Percentiles rank a stretch among this genome's conserved stretches.
Evolutionary conservation across 1,140 invertebrate species (phyloP).

Genomic region (Rhopalosiphum padi): DNA sequence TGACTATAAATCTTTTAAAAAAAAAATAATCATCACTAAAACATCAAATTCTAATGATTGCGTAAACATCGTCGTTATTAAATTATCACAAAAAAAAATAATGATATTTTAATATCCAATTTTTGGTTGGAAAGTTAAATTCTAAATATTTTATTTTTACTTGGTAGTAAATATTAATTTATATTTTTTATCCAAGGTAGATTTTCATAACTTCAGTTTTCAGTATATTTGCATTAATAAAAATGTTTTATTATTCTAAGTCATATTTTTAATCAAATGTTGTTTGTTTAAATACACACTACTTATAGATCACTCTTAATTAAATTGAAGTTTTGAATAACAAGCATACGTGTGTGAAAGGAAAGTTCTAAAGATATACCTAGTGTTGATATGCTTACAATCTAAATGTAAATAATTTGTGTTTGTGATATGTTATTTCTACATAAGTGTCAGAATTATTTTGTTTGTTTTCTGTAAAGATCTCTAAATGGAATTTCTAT

Average conservation of each 20-base stretch:
- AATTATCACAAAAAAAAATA: background rate
- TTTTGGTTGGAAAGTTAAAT: background rate
- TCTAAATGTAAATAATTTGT: constrained; percentile 35
- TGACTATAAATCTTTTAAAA: background rate
- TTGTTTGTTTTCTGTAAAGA: background rate
- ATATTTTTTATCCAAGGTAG: background rate
- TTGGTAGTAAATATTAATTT: background rate
- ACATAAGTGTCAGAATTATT: background rate
- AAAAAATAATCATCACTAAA: no score
- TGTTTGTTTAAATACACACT: background rate
- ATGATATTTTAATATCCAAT: background rate
- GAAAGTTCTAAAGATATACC: background rate
- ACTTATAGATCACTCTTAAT: no score
- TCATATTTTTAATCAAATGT: background rate
- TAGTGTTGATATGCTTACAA: background rate
- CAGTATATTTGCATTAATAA: background rate
- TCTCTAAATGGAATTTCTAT: background rate
- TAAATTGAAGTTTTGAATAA: background rate
- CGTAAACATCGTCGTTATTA: background rate
- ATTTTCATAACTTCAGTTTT: background rate
- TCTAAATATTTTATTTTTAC: background rate
- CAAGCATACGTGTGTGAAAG: background rate
- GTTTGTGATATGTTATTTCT: background rate
- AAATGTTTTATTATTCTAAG: background rate
- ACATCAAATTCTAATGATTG: background rate